Percentiles rank a stretch among this genome's conserved stretches.
These are phyloP conservation scores for Pseudochromis fuscus DNA, from an alignment of 2,797 vertebrate genomes.

Conservation along the genomic window DNA sequence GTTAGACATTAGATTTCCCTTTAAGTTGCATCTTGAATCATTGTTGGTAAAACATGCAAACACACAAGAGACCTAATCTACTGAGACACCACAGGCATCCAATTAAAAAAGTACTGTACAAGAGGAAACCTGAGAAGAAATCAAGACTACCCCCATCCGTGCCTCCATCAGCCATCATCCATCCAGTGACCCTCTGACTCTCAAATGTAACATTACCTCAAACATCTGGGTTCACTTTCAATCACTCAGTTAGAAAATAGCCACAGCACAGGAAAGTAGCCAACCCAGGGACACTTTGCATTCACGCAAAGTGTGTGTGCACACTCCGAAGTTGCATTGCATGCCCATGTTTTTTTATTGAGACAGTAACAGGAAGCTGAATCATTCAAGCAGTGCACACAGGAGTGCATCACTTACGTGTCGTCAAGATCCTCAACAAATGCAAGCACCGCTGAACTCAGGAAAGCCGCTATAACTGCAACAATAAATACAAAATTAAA, in stretches of 20 bases:
- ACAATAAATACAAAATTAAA: not conserved
- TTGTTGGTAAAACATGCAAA: constrained; percentile 1
- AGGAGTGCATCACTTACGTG: constrained; percentile 80
- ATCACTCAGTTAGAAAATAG: not conserved
- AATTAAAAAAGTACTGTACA: constrained; percentile 17
- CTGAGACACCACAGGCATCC: not conserved
- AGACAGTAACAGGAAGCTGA: constrained; percentile 37
- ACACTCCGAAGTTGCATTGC: constrained; percentile 6
- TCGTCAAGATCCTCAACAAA: constrained; percentile 86
- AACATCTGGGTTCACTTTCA: not conserved
- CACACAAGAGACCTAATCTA: constrained; percentile 12
- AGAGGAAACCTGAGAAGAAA: constrained; percentile 16
- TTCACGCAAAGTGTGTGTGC: not conserved
- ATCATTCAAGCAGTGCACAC: not conserved
- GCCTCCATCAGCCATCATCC: not conserved
- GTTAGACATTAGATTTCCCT: not conserved
- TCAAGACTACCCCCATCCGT: not conserved
- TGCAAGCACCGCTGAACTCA: constrained; percentile 73
- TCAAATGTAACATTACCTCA: not conserved
- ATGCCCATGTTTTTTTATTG: not conserved
- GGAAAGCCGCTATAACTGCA: constrained; percentile 69
- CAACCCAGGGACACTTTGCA: not conserved
- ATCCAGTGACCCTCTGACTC: not conserved
- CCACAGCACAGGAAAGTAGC: not conserved
- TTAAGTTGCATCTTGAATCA: not conserved